Conservation (phyloP, 2,888 invertebrate species). For the Adineta ricciae region DNA sequence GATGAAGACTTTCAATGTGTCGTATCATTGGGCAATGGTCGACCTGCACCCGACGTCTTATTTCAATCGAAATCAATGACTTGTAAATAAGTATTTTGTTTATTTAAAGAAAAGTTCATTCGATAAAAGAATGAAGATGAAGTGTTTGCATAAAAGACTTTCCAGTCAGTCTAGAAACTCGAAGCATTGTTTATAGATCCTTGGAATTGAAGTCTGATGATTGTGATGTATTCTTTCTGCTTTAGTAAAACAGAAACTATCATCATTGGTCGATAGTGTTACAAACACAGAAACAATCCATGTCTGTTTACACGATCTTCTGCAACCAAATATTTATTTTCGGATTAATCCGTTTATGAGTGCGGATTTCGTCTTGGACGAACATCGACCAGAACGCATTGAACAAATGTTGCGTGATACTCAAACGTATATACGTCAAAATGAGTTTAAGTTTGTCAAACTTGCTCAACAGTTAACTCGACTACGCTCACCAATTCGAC, state of each 20-base stretch:
- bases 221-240: too few relatives aligned
- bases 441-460: conserved; percentile 32
- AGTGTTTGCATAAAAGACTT: too few relatives aligned
- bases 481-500: conserved; percentile 18
- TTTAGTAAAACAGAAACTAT: conserved; percentile 28
- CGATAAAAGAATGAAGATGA: too few relatives aligned
- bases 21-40: conserved; percentile 69
- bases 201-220: too few relatives aligned
- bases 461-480: background rate
- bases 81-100: conserved; percentile 15
- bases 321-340: conserved; percentile 63
- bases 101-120: background rate
- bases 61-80: conserved; percentile 30
- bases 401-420: conserved; percentile 30
- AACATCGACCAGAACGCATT: conserved; percentile 29
- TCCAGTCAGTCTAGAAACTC: background rate
- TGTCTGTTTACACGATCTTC: conserved; percentile 42
- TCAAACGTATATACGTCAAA: conserved; percentile 29
- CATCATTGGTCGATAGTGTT: conserved; percentile 25
- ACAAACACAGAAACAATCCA: conserved; percentile 47
- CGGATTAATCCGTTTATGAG: conserved; percentile 59
- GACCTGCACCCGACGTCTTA: conserved; percentile 36
- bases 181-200: background rate
- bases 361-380: conserved; percentile 28
- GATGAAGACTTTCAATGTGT: conserved; percentile 64